Conservation (phyloP, 2,113 vertebrate genomes). For the Nannospalax galili region DNA sequence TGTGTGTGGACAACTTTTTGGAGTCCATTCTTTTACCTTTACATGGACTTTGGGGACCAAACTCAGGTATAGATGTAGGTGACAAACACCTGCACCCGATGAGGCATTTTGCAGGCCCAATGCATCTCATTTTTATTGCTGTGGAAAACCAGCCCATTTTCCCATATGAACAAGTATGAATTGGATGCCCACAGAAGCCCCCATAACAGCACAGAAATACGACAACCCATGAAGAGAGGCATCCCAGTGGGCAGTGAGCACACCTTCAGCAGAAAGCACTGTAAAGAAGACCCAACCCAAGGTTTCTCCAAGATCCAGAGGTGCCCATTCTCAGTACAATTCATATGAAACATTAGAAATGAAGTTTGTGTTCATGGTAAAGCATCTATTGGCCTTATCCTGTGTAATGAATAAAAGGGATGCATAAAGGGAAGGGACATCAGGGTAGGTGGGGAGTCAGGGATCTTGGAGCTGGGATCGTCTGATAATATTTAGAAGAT, state of each 20-base stretch:
- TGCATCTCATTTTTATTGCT: too few relatives aligned
- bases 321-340: background rate
- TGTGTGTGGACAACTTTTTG: background rate
- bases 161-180: background rate
- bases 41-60: background rate
- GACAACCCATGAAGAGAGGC: background rate
- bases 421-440: background rate
- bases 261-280: background rate
- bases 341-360: background rate
- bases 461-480: constrained; percentile 48
- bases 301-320: constrained; percentile 12
- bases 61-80: background rate
- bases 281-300: background rate
- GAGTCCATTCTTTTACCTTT: background rate
- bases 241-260: background rate
- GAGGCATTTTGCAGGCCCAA: too few relatives aligned
- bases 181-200: background rate
- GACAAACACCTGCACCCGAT: too few relatives aligned
- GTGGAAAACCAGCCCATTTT: too few relatives aligned
- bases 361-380: constrained; percentile 47
- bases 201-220: background rate
- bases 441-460: background rate
- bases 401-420: background rate
- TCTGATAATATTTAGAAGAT: constrained; percentile 49
- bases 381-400: background rate